Evolutionary conservation across 2,113 vertebrate genomes (phyloP).

Genomic region (Odocoileus virginianus): DNA sequence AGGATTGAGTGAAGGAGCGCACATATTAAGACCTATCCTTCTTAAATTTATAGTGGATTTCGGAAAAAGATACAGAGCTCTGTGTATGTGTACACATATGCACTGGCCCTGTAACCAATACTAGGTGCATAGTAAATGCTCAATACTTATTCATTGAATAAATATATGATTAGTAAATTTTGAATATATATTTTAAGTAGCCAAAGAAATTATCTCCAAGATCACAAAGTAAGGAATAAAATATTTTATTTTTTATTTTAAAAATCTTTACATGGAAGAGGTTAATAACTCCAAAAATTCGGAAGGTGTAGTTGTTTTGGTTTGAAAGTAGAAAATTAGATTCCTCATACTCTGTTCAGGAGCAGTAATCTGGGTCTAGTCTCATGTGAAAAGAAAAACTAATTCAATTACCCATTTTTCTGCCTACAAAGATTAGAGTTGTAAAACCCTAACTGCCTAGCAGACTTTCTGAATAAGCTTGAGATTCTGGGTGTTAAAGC

Average conservation of each 20-base stretch:
- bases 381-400: background rate
- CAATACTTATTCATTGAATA: background rate
- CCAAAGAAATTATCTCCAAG: background rate
- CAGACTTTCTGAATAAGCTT: background rate
- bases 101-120: background rate
- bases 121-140: background rate
- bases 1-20: background rate
- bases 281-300: background rate
- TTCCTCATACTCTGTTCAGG: background rate
- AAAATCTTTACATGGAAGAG: background rate
- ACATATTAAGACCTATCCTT: background rate
- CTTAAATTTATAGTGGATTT: background rate
- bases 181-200: background rate
- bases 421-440: background rate
- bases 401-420: background rate
- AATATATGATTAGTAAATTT: background rate
- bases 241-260: background rate
- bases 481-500: background rate
- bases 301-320: background rate
- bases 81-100: background rate
- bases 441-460: background rate
- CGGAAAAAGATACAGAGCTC: background rate
- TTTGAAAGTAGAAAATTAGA: background rate
- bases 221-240: background rate
- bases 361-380: background rate